Conservation (phyloP, 2,888 invertebrate species). For the Idaea aversata region DNA sequence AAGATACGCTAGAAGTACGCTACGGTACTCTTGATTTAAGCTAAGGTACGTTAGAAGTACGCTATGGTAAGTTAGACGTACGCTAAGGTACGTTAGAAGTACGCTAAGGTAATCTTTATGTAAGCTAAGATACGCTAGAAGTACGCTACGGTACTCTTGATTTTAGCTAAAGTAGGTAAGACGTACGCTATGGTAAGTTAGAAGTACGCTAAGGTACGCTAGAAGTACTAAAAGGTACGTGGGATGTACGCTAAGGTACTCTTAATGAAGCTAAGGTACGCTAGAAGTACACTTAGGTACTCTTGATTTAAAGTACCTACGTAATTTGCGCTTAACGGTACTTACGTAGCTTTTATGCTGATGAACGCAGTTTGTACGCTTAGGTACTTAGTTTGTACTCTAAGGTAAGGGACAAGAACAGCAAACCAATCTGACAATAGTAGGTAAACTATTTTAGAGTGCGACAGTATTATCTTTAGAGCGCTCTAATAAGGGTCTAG, state of each 20-base stretch:
- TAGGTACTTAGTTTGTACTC: background rate
- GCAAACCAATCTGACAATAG: no score
- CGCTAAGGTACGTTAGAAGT: background rate
- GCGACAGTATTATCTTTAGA: no score
- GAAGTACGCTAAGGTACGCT: background rate
- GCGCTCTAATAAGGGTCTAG: background rate
- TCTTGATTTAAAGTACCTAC: no score
- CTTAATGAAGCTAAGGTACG: no score
- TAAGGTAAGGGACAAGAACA: no score
- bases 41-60: background rate
- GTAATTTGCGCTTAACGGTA: no score
- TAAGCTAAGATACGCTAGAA: no score
- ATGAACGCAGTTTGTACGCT: background rate
- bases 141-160: slow-evolving; percentile 40
- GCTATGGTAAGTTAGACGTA: background rate
- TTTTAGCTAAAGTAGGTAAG: slow-evolving; percentile 4
- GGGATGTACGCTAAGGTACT: no score
- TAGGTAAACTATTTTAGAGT: no score
- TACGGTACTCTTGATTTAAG: slow-evolving; percentile 41
- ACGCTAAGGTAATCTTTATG: no score
- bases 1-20: no score
- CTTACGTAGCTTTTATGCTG: no score
- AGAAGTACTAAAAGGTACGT: background rate
- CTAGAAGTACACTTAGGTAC: slow-evolving; percentile 31
- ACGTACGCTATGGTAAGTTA: background rate